Conservation (phyloP, 2,113 vertebrate species). For the Perca schrenkii region DNA sequence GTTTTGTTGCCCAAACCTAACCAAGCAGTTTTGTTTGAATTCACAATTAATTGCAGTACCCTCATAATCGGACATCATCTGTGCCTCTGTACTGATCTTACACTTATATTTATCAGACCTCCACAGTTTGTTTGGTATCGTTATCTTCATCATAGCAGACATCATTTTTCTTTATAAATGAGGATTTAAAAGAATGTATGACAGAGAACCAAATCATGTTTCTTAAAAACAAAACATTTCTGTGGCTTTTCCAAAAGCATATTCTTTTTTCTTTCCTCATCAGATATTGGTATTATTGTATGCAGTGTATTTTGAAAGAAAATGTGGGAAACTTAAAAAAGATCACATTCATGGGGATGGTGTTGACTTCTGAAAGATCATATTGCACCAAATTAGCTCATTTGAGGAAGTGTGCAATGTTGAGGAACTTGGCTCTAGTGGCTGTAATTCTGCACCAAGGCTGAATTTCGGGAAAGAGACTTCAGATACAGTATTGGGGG, state of each 20-base stretch:
- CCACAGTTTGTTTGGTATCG: neutral
- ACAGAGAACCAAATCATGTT: neutral
- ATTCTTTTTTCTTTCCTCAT: no score
- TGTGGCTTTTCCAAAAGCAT: neutral
- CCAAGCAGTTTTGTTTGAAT: no score
- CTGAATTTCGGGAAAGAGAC: no score
- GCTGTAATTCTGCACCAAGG: no score
- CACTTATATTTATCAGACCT: neutral
- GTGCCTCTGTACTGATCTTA: neutral
- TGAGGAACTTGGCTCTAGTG: neutral
- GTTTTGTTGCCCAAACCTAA: no score
- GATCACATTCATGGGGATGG: no score
- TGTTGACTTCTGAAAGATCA: neutral
- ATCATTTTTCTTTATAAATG: neutral
- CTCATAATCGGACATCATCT: constrained; percentile 7
- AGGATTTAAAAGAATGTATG: neutral
- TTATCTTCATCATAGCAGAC: constrained; percentile 2
- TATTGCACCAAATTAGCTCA: neutral
- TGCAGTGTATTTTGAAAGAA: neutral
- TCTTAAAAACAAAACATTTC: neutral
- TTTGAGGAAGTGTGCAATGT: neutral
- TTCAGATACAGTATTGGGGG: no score
- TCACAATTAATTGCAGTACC: constrained; percentile 12
- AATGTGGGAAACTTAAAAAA: no score
- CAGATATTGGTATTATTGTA: neutral